Evolutionary conservation across 23 tunicate genomes (phyloP), one percentile per base, ranked within the genome.

Genomic region (Halocynthia aurantium): DNA sequence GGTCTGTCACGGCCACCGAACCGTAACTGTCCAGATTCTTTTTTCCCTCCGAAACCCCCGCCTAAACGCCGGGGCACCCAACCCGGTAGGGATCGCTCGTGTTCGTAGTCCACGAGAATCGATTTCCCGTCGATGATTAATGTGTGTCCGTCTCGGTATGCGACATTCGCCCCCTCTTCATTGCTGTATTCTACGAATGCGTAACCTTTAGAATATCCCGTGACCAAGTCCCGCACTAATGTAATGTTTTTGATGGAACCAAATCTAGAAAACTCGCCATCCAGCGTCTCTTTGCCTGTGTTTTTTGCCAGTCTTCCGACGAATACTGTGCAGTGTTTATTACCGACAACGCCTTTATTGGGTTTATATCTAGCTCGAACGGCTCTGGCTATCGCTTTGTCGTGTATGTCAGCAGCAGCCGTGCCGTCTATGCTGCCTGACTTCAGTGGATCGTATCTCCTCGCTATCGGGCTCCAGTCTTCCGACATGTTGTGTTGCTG

Each of bases 41-140:
- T 85, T 76, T 91, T 91, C 0, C 97, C 97, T 10, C 91, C 97
- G 72, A 91, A 91, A n/a, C 97, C 97, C 52, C 97, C 97, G 8
- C 97, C 97, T 7, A 91, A 52, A 13, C 97, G 57, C 6, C 97
- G 67, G 7, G 97, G 97, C 10, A 76, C 57, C 97, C 97, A 91
- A 52, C 97, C 97, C 51, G 80, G 74, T 86, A 91, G 77, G 8
- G 21, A 62, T 50, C 97, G 84, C 5, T 73, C 81, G 67, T 67
- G 61, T 76, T 91, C 97, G 63, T 74, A 91, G 57, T 91, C 97
- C 49, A 91, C 97, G 21, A 91, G n/a, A 53, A 91, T 82, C 13
- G 60, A 49, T 57, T 76, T 65, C 21, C 84, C 90, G 73, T 91
- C 97, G 6, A 91, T 61, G 10, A 57, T 66, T 0, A 77, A 57